Percentiles rank a stretch among this genome's conserved stretches.
Conservation (phyloP, 2,888 invertebrate species). For the Polyploca ridens region DNA sequence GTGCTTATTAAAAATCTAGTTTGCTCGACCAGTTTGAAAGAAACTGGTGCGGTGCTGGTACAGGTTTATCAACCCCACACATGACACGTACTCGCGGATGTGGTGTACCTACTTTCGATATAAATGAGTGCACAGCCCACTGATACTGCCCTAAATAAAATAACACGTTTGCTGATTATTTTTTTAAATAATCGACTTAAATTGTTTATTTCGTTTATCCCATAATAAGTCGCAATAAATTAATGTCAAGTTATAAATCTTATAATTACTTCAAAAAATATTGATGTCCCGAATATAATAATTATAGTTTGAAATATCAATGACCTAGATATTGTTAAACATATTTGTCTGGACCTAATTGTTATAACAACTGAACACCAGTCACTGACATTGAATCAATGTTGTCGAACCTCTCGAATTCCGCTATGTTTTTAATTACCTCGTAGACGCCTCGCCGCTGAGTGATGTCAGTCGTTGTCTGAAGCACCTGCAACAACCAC, state of each 20-base stretch:
- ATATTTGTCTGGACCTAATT: slow-evolving; percentile 22
- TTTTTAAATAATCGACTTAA: not conserved
- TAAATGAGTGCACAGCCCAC: slow-evolving; percentile 70
- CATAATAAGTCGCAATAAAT: not conserved
- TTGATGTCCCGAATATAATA: no score
- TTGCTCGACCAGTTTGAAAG: slow-evolving; percentile 69
- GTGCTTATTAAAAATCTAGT: slow-evolving; percentile 67
- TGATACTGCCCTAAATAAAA: not conserved
- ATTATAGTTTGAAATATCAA: not conserved
- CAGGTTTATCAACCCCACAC: slow-evolving; percentile 76
- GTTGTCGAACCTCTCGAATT: slow-evolving; percentile 35
- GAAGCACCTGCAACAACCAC: slow-evolving; percentile 58
- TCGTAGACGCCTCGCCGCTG: slow-evolving; percentile 47
- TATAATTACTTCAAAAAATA: not conserved
- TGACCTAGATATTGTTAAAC: slow-evolving; percentile 2
- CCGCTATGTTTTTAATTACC: slow-evolving; percentile 60
- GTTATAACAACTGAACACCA: slow-evolving; percentile 20
- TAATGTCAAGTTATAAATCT: not conserved
- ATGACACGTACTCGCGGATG: slow-evolving; percentile 75
- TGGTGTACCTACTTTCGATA: slow-evolving; percentile 74
- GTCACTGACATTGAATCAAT: slow-evolving; percentile 40
- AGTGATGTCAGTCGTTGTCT: slow-evolving; percentile 38
- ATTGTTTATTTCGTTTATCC: not conserved
- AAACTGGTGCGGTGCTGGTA: slow-evolving; percentile 65
- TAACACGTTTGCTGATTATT: not conserved